These are phyloP conservation scores for Pantherophis vulpinus DNA, from an alignment of 2,797 vertebrate genomes.

Conservation along the genomic window DNA sequence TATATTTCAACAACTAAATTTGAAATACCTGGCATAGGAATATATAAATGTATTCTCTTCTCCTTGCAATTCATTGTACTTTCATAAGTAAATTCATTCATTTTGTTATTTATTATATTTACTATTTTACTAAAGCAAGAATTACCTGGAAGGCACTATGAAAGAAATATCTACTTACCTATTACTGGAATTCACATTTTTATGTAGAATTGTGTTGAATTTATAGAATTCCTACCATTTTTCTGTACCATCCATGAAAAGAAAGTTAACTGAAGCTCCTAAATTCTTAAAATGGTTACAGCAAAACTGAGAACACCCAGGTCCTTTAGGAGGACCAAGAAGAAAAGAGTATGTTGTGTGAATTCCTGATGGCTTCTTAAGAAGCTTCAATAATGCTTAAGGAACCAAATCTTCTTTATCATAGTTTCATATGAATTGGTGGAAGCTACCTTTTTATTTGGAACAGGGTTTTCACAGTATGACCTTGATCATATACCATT, in stretches of 20 bases:
- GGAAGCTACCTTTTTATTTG: not conserved
- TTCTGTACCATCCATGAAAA: not conserved
- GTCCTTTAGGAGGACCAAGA: not conserved
- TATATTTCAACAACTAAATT: not conserved
- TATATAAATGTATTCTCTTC: not conserved
- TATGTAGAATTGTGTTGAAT: not conserved
- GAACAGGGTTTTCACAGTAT: not conserved
- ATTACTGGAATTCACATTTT: not conserved
- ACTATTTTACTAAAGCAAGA: not conserved
- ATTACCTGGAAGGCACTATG: not conserved
- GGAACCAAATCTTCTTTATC: not conserved
- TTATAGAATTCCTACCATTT: not conserved
- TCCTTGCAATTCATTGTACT: not conserved
- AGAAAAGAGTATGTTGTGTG: not conserved
- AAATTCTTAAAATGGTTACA: not conserved
- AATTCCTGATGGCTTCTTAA: not conserved
- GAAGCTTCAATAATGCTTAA: not conserved
- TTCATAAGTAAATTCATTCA: not conserved
- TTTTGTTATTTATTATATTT: not conserved
- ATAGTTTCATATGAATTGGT: not conserved
- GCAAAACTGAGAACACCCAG: not conserved
- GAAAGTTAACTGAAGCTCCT: not conserved
- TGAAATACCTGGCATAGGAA: not conserved
- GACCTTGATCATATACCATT: not conserved
- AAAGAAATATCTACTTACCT: not conserved